phyloP scores from a whole-genome alignment of 1,140 invertebrate genomes.

The Colletes gigas region DNA sequence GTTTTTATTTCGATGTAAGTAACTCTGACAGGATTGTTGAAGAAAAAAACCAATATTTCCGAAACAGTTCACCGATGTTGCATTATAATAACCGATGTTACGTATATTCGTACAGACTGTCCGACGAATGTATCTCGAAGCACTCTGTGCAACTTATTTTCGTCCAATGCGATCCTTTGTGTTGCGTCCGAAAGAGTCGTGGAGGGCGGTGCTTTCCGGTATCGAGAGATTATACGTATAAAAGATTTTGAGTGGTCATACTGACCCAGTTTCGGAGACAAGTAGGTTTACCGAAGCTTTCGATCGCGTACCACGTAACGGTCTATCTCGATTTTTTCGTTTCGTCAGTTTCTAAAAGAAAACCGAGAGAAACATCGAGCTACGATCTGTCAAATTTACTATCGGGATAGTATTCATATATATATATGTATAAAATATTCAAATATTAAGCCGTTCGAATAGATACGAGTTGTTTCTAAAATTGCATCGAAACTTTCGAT shows the following conservation, averaged over 20 bases:
- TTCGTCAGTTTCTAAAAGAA: background rate
- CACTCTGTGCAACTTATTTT: background rate
- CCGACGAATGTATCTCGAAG: background rate
- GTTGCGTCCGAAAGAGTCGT: background rate
- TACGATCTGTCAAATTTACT: background rate
- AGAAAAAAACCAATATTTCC: too few relatives aligned
- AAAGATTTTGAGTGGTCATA: conserved; percentile 38
- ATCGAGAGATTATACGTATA: conserved; percentile 21
- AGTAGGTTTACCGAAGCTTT: conserved; percentile 43
- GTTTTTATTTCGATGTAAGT: too few relatives aligned
- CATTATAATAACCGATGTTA: background rate
- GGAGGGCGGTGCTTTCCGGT: conserved; percentile 2
- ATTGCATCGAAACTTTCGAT: too few relatives aligned
- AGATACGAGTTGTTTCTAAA: too few relatives aligned
- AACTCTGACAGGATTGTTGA: too few relatives aligned
- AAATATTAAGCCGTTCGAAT: too few relatives aligned
- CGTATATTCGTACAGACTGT: too few relatives aligned
- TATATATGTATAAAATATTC: too few relatives aligned
- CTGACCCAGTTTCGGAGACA: conserved; percentile 34
- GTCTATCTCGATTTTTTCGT: background rate
- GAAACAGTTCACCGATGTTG: background rate
- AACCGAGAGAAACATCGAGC: too few relatives aligned
- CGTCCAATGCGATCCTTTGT: conserved; percentile 3
- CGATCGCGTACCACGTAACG: conserved; percentile 17
- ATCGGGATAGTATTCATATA: too few relatives aligned